Percentiles rank a stretch among this genome's conserved stretches.
Evolutionary conservation across 2,888 invertebrate genomes (phyloP).

Genomic region (Teinopalpus imperialis): DNA sequence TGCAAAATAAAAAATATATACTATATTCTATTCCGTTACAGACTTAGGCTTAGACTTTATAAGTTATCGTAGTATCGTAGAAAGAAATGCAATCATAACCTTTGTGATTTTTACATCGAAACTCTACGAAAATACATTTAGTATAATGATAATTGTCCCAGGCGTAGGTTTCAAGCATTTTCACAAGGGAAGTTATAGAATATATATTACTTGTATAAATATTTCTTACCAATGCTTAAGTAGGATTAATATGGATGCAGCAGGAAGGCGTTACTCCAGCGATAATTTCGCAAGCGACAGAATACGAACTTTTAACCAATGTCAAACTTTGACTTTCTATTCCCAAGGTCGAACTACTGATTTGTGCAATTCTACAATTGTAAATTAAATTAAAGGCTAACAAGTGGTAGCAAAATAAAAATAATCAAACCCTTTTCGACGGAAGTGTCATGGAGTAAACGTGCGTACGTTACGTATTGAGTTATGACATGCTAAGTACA

Average conservation of each 20-base stretch:
- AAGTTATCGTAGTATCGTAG: too few species aligned
- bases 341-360: constrained; percentile 8
- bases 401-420: constrained; percentile 5
- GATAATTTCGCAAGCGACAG: not conserved
- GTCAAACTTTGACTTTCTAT: constrained; percentile 11
- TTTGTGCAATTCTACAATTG: not conserved
- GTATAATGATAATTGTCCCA: too few species aligned
- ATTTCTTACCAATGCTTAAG: too few species aligned
- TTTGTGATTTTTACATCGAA: too few species aligned
- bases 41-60: too few species aligned
- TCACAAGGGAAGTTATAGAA: too few species aligned
- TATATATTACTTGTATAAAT: too few species aligned
- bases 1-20: too few species aligned
- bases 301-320: constrained; percentile 10
- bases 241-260: not conserved
- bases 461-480: constrained; percentile 2
- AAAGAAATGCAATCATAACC: too few species aligned
- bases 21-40: too few species aligned
- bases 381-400: constrained; percentile 13
- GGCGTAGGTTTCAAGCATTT: too few species aligned
- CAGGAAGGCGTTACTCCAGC: not conserved
- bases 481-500: constrained; percentile 1
- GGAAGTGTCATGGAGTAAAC: not conserved
- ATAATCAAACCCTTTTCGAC: not conserved
- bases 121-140: too few species aligned